A percentile compares a stretch with the other conserved stretches of the same genome.
phyloP scores from a whole-genome alignment of 2,797 vertebrate species.

The Clarias platycephalus region DNA sequence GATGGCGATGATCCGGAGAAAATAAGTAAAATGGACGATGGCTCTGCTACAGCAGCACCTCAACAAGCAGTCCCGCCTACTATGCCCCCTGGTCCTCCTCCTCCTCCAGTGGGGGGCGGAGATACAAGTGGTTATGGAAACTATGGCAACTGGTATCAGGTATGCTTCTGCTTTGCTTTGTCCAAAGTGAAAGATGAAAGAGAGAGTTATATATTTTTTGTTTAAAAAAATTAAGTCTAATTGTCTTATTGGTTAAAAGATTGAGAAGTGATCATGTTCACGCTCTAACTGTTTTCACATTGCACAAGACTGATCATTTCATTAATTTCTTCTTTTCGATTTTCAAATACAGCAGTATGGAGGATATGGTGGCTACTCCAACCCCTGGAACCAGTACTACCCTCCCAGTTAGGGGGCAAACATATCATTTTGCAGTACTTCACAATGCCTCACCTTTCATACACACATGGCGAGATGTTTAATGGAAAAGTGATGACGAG shows the following conservation, averaged over 20 bases:
- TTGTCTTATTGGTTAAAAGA: background rate
- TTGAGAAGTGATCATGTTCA: background rate
- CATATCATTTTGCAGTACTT: background rate
- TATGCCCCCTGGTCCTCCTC: constrained; percentile 70
- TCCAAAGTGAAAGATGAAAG: background rate
- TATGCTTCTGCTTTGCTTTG: constrained; percentile 47
- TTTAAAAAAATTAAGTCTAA: background rate
- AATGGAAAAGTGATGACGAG: background rate
- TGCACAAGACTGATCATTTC: background rate
- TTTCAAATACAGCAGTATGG: constrained; percentile 75
- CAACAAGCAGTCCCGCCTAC: constrained; percentile 59
- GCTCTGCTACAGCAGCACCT: constrained; percentile 55
- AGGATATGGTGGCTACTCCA: constrained; percentile 75
- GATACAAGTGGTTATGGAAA: constrained; percentile 69
- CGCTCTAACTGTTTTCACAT: background rate
- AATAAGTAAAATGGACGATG: constrained; percentile 69
- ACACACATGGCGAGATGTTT: background rate
- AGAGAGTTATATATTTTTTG: background rate
- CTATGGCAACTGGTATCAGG: constrained; percentile 82
- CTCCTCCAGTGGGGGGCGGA: constrained; percentile 68
- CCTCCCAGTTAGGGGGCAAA: constrained; percentile 71
- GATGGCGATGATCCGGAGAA: constrained; percentile 73
- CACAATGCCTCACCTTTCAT: constrained; percentile 1
- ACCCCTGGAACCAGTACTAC: constrained; percentile 83
- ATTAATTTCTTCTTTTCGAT: background rate